A percentile compares a stretch with the other conserved stretches of the same genome.
Evolutionary conservation across 2,888 invertebrate species (phyloP).

Genomic region (Lysandra coridon): DNA sequence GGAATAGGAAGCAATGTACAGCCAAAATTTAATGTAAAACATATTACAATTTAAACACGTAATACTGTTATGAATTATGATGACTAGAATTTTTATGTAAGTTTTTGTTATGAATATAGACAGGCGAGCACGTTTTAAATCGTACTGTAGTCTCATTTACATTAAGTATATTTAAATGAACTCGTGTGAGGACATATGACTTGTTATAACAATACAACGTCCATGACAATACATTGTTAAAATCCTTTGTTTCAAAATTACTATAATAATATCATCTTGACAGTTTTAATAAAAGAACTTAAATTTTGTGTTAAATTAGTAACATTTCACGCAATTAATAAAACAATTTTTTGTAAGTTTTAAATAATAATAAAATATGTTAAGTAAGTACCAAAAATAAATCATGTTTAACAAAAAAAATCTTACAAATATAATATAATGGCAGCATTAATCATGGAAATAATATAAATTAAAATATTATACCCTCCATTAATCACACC

Average conservation of each 20-base stretch:
- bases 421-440: too few species aligned
- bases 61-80: conserved; percentile 10
- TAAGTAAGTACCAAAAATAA: too few species aligned
- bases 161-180: not conserved
- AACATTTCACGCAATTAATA: not conserved
- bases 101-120: conserved; percentile 12
- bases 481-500: too few species aligned
- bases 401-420: too few species aligned
- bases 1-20: not conserved
- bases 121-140: not conserved
- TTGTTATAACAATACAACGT: not conserved
- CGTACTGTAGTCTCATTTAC: not conserved
- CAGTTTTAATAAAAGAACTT: not conserved
- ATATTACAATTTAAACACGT: not conserved
- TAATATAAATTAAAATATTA: too few species aligned
- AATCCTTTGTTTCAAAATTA: not conserved
- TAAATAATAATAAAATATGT: too few species aligned
- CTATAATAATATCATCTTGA: not conserved
- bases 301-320: not conserved
- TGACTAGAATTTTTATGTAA: not conserved
- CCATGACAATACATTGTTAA: not conserved
- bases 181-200: not conserved
- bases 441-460: too few species aligned
- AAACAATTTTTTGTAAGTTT: too few species aligned
- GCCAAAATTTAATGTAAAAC: not conserved